Percentiles rank a stretch among this genome's conserved stretches.
Evolutionary conservation across 2,113 vertebrate genomes (phyloP).

Genomic region (Oryzias curvinotus): DNA sequence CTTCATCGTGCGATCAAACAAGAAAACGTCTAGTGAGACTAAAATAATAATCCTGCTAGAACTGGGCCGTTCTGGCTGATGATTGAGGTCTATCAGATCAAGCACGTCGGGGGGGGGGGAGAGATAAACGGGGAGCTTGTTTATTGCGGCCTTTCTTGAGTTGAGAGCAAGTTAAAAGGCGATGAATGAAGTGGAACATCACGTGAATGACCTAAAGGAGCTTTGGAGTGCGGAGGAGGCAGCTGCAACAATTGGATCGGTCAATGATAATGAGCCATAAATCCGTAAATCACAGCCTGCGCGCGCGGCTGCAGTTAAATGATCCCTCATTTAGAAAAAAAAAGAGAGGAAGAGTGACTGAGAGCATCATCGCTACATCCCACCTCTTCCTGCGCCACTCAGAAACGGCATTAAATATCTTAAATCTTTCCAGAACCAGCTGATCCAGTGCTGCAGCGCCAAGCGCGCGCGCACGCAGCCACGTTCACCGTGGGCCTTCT

Average conservation of each 20-base stretch:
- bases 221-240: background rate
- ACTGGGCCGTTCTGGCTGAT: no score
- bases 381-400: slow-evolving; percentile 50
- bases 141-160: no score
- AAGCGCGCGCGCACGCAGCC: background rate
- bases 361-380: slow-evolving; percentile 33
- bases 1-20: background rate
- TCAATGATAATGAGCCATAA: slow-evolving; percentile 19
- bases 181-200: slow-evolving; percentile 4
- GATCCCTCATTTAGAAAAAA: slow-evolving; percentile 17
- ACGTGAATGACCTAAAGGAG: slow-evolving; percentile 6
- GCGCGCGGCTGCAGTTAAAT: slow-evolving; percentile 18
- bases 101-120: no score
- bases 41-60: no score
- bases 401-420: slow-evolving; percentile 66
- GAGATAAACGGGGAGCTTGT: no score
- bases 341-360: slow-evolving; percentile 9
- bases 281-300: slow-evolving; percentile 30
- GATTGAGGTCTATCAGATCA: no score
- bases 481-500: slow-evolving; percentile 22
- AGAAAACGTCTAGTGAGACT: background rate
- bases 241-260: slow-evolving; percentile 48
- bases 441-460: slow-evolving; percentile 48
- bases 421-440: slow-evolving; percentile 63
- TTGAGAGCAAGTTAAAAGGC: background rate